These are phyloP conservation scores for Eumeta japonica DNA, from an alignment of 1,140 invertebrate species.

Conservation along the genomic window DNA sequence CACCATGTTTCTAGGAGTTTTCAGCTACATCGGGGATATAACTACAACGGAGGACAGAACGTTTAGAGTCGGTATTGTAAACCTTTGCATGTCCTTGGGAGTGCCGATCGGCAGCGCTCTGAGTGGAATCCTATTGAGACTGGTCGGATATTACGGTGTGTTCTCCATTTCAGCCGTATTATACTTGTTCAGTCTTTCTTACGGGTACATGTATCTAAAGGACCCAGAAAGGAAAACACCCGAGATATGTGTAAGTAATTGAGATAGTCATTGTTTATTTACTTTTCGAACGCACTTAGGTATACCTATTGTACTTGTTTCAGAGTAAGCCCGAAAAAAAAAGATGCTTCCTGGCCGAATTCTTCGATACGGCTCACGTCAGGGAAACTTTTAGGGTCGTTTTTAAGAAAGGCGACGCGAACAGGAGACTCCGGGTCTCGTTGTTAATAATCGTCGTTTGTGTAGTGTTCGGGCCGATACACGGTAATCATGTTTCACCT, in stretches of 20 bases:
- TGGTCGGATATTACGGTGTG: constrained; percentile 79
- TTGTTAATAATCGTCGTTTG: constrained; percentile 74
- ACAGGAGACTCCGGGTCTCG: constrained; percentile 67
- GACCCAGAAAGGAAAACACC: constrained; percentile 51
- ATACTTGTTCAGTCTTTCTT: constrained; percentile 70
- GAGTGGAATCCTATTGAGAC: constrained; percentile 66
- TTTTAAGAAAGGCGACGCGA: constrained; percentile 72
- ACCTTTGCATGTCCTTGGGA: constrained; percentile 75
- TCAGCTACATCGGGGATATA: constrained; percentile 87
- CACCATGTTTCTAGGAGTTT: constrained; percentile 85
- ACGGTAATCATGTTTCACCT: constrained; percentile 63
- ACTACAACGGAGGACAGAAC: constrained; percentile 77
- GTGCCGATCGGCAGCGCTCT: constrained; percentile 77
- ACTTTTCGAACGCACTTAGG: not conserved
- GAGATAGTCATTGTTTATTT: not conserved
- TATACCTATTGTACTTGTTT: not conserved
- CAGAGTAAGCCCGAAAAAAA: not conserved
- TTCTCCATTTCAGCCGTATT: constrained; percentile 71
- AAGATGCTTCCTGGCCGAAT: constrained; percentile 61
- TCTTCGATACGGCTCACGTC: constrained; percentile 71
- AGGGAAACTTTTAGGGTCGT: constrained; percentile 72
- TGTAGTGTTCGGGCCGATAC: constrained; percentile 77
- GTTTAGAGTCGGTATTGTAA: constrained; percentile 79
- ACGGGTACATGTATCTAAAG: constrained; percentile 65
- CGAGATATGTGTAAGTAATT: constrained; percentile 10